phyloP scores from a whole-genome alignment of 2,113 vertebrate species.

The Amphilophus citrinellus region DNA sequence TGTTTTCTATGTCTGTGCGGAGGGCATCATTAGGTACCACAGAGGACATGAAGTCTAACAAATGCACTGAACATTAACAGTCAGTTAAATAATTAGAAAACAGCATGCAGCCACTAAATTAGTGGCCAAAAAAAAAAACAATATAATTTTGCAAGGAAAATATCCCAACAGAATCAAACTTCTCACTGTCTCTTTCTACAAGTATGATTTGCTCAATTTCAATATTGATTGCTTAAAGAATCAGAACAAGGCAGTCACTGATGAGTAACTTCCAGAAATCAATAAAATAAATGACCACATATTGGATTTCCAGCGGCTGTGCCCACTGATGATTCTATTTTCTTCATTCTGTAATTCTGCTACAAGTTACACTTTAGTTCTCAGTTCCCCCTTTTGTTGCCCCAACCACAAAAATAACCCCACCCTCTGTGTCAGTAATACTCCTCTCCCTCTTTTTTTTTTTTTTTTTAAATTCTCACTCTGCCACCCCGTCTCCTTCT shows the following conservation, averaged over 20 bases:
- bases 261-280: constrained; percentile 29
- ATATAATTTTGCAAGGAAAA: constrained; percentile 20
- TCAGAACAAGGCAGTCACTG: constrained; percentile 16
- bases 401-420: constrained; percentile 77
- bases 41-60: background rate
- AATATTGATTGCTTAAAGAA: constrained; percentile 35
- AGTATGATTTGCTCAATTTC: constrained; percentile 39
- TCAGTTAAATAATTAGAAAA: constrained; percentile 14
- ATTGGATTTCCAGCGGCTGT: constrained; percentile 31
- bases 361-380: constrained; percentile 63
- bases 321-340: constrained; percentile 20
- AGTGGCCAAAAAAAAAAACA: background rate
- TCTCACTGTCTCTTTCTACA: constrained; percentile 8
- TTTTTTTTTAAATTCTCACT: constrained; percentile 10
- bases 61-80: background rate
- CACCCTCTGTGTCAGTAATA: constrained; percentile 65
- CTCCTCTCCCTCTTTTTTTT: constrained; percentile 42
- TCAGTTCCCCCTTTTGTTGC: constrained; percentile 77
- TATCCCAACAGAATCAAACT: background rate
- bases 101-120: background rate
- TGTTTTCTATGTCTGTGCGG: background rate
- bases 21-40: background rate
- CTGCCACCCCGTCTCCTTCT: constrained; percentile 50
- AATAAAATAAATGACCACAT: background rate
- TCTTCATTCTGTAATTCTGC: constrained; percentile 57